Conservation (phyloP, 2,797 vertebrate species). For the Crax fasciolata region DNA sequence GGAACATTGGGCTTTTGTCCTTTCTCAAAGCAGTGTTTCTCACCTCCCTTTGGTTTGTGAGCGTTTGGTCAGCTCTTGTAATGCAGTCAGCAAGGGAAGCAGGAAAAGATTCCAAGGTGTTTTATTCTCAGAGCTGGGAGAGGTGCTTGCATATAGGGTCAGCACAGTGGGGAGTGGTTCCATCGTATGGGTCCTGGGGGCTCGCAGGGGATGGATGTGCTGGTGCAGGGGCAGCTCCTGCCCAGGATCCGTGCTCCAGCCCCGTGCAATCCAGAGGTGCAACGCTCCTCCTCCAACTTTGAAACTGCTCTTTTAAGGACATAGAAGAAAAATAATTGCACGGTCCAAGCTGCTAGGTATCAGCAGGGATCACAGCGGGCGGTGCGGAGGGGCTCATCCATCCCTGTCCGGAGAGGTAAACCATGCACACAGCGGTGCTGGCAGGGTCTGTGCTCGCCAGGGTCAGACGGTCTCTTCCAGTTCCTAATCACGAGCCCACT, state of each 20-base stretch:
- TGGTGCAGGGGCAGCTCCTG: not conserved
- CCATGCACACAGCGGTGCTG: not conserved
- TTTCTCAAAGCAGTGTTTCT: not conserved
- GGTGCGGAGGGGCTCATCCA: not conserved
- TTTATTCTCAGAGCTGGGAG: not conserved
- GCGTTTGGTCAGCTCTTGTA: not conserved
- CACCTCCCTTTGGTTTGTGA: not conserved
- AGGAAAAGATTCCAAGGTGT: not conserved
- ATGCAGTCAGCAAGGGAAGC: not conserved
- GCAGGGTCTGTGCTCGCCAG: accelerated
- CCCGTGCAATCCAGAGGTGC: not conserved
- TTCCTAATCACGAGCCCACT: slow-evolving; percentile 24
- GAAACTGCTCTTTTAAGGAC: slow-evolving; percentile 62
- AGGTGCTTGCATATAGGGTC: too few relatives aligned
- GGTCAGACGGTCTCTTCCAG: not conserved
- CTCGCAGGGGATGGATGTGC: too few relatives aligned
- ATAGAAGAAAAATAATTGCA: not conserved
- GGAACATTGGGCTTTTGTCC: not conserved
- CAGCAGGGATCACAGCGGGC: not conserved
- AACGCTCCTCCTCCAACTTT: not conserved
- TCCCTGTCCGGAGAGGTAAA: slow-evolving; percentile 13
- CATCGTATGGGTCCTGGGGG: too few relatives aligned
- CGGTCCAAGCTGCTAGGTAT: not conserved
- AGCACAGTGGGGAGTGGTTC: too few relatives aligned
- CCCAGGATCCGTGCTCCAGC: not conserved